Evolutionary conservation across 2,888 invertebrate species (phyloP), one percentile per base, ranked within the genome.

Genomic region (Mantis religiosa): DNA sequence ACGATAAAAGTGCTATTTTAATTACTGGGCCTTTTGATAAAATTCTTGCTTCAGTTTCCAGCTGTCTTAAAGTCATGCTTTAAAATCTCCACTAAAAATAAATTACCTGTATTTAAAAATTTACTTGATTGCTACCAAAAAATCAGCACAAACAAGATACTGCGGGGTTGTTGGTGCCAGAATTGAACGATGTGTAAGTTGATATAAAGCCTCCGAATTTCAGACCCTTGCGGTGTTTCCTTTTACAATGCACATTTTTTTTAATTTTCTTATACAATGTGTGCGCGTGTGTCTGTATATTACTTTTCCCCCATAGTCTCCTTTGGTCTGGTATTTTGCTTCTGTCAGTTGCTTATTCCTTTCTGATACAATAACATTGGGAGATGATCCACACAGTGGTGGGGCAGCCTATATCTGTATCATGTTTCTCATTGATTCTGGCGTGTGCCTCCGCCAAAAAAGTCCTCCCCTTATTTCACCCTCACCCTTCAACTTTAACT

Each of bases 381-480:
- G 86, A 86, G 86, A 86, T 86, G 86, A 86, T 81, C 54, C 86
- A 81, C 71, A 86, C 81, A 81, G 86, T 71, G 54, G 54, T 71
- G 25, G 86, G 81, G 28, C 20, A 84, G 85, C 87, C 89, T 87
- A 90, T 90, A 83, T 86, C 30, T 87, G 89, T 90, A 90, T 90
- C 89, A 86, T 86, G 86, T 86, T 86, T 71, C 86, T 71, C 86
- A 86, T 81, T 71, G 71, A 88, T 25, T 27, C 83, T 71, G 83
- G 71, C 84, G 47, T 54, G 83, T 83, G 83, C 88, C 83, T 27
- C 71, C 30, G n/a, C 34, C 85, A 30, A n/a, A 30, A n/a, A 28
- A 83, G 25, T 28, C 25, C 87, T 30, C n/a, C 83, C 30, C 83
- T 28, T 83, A 28, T 25, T 41, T 20, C 34, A n/a, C 41, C 34